Percentiles rank a stretch among this genome's conserved stretches.
These are phyloP conservation scores for Ennomos quercinarius DNA, from an alignment of 2,888 invertebrate genomes.

Conservation along the genomic window DNA sequence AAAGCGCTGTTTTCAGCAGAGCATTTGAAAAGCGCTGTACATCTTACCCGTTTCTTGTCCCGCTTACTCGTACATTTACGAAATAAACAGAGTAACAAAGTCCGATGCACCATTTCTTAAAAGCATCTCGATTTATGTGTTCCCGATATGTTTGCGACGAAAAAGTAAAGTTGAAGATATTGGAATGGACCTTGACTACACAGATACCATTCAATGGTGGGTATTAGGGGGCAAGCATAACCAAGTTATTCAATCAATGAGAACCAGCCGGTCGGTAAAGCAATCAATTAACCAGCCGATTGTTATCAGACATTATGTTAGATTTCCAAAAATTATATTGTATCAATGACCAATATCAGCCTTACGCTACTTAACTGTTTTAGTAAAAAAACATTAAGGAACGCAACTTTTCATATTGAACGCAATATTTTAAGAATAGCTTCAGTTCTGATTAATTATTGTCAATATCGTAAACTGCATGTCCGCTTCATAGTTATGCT, in stretches of 20 bases:
- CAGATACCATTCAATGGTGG: slow-evolving; percentile 32
- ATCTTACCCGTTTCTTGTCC: slow-evolving; percentile 15
- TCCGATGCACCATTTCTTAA: slow-evolving; percentile 48
- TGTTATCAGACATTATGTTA: no score
- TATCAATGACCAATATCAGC: no score
- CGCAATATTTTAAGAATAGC: no score
- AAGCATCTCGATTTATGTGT: slow-evolving; percentile 52
- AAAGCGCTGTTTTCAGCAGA: neutral
- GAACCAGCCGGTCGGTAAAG: neutral
- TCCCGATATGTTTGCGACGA: slow-evolving; percentile 54
- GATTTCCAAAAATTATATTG: no score
- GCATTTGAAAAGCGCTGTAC: neutral
- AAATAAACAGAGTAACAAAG: slow-evolving; percentile 38
- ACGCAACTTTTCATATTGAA: no score
- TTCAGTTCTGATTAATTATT: no score
- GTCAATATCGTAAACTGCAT: no score
- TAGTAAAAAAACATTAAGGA: no score
- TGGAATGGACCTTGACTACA: slow-evolving; percentile 45
- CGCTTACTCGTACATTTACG: slow-evolving; percentile 9
- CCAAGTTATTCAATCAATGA: neutral
- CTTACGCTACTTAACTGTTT: no score
- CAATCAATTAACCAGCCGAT: no score
- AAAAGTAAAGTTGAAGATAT: slow-evolving; percentile 45
- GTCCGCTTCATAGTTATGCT: no score
- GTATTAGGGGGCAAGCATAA: neutral